Evolutionary conservation across 1,140 invertebrate genomes (phyloP).

Genomic region (Mya arenaria): DNA sequence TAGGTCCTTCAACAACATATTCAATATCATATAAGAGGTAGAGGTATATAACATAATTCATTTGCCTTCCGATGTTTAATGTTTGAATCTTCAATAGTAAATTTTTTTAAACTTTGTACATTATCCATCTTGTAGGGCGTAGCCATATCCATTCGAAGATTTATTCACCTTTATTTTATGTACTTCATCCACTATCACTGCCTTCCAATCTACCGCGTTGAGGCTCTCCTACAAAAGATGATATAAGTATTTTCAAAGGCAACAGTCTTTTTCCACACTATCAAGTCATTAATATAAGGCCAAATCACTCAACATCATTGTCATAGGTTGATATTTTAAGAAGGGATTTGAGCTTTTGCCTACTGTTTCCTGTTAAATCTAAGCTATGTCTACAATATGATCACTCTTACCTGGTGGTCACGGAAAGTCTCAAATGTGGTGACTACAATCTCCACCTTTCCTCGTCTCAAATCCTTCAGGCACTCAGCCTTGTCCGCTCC

Average conservation of each 20-base stretch:
- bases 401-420: slow-evolving; percentile 74
- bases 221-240: slow-evolving; percentile 70
- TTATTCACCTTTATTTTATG: slow-evolving; percentile 79
- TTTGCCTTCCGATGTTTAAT: too few species aligned
- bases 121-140: too few species aligned
- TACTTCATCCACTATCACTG: slow-evolving; percentile 79
- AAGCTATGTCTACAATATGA: not conserved
- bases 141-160: too few species aligned
- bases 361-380: too few species aligned
- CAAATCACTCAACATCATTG: not conserved
- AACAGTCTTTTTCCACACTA: too few species aligned
- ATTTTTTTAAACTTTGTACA: too few species aligned
- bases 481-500: slow-evolving; percentile 72
- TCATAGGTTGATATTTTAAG: too few species aligned
- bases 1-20: slow-evolving; percentile 64
- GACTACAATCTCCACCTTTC: slow-evolving; percentile 77
- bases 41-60: too few species aligned
- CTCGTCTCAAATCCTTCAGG: slow-evolving; percentile 67
- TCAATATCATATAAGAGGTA: not conserved
- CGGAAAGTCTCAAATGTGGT: slow-evolving; percentile 80
- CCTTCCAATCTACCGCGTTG: slow-evolving; percentile 72
- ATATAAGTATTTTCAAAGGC: too few species aligned
- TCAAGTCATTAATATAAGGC: not conserved
- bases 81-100: too few species aligned
- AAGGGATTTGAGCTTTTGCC: too few species aligned